A percentile compares a stretch with the other conserved stretches of the same genome.
Conservation (phyloP, 2,888 invertebrate genomes). For the Netelia fuscicornis region DNA sequence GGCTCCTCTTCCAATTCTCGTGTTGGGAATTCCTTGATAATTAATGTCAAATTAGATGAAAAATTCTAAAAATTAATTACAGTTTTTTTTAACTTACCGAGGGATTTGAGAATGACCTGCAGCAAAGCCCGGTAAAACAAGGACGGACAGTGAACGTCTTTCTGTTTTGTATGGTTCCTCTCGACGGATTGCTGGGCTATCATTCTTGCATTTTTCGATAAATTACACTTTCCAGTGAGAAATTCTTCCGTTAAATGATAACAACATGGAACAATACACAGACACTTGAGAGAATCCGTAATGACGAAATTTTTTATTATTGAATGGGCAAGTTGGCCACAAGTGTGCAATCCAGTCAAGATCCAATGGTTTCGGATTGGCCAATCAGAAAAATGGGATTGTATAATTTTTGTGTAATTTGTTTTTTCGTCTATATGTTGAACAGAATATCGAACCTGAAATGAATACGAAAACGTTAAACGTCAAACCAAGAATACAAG, state of each 20-base stretch:
- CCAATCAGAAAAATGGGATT: constrained; percentile 73
- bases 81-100: constrained; percentile 73
- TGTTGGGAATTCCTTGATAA: constrained; percentile 81
- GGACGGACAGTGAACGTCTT: constrained; percentile 87
- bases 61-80: not conserved
- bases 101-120: constrained; percentile 86
- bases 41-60: not conserved
- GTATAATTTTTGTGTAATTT: constrained; percentile 76
- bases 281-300: constrained; percentile 86
- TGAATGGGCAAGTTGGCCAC: constrained; percentile 92
- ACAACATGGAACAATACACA: constrained; percentile 96
- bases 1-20: constrained; percentile 88
- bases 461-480: constrained; percentile 43
- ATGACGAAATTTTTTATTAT: constrained; percentile 89
- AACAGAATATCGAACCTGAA: constrained; percentile 78
- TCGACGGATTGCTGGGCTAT: constrained; percentile 94
- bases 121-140: constrained; percentile 92
- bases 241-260: constrained; percentile 91
- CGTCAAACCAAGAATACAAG: not conserved
- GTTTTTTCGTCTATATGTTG: constrained; percentile 78
- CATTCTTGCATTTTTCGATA: constrained; percentile 91
- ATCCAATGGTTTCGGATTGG: constrained; percentile 75
- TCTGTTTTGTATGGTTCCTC: constrained; percentile 86
- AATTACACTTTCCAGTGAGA: constrained; percentile 71
- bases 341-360: constrained; percentile 93